These are phyloP conservation scores for Poicephalus gulielmi DNA, from an alignment of 2,113 vertebrate species.

Conservation along the genomic window DNA sequence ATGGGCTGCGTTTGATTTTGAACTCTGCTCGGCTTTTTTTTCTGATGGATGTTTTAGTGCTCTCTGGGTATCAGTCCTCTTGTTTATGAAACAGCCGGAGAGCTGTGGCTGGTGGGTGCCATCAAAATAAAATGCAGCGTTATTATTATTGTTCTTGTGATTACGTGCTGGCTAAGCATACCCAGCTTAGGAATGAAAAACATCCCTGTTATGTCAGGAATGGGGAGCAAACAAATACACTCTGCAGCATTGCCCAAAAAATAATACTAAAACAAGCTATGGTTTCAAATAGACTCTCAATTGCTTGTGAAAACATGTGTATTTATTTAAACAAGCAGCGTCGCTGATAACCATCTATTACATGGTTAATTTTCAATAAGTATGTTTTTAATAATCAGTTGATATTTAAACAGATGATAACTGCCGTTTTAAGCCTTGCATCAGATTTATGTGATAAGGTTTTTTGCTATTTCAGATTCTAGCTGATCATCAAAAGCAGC, in stretches of 20 bases:
- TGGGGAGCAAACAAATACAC: slow-evolving; percentile 7
- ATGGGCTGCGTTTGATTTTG: background rate
- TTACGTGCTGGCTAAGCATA: slow-evolving; percentile 34
- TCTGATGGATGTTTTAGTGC: slow-evolving; percentile 12
- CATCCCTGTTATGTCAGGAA: slow-evolving; percentile 56
- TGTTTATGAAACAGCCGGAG: slow-evolving; percentile 34
- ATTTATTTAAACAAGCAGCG: slow-evolving; percentile 11
- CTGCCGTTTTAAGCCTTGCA: slow-evolving; percentile 16
- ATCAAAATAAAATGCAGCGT: slow-evolving; percentile 32
- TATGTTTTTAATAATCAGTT: slow-evolving; percentile 47
- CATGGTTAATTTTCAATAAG: slow-evolving; percentile 37
- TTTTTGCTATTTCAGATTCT: background rate
- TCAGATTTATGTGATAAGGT: slow-evolving; percentile 13
- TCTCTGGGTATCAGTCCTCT: background rate
- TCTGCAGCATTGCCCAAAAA: background rate
- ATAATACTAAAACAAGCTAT: background rate
- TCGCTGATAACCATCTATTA: slow-evolving; percentile 42
- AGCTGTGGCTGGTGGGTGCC: background rate
- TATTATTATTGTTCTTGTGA: slow-evolving; percentile 29
- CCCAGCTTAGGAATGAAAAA: slow-evolving; percentile 43
- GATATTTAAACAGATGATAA: slow-evolving; percentile 22
- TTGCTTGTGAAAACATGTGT: slow-evolving; percentile 21
- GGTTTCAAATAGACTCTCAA: background rate
- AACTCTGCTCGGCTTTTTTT: background rate
- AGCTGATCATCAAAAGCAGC: slow-evolving; percentile 26